These are phyloP conservation scores for Excalfactoria chinensis DNA, from an alignment of 2,113 vertebrate genomes.

Conservation along the genomic window DNA sequence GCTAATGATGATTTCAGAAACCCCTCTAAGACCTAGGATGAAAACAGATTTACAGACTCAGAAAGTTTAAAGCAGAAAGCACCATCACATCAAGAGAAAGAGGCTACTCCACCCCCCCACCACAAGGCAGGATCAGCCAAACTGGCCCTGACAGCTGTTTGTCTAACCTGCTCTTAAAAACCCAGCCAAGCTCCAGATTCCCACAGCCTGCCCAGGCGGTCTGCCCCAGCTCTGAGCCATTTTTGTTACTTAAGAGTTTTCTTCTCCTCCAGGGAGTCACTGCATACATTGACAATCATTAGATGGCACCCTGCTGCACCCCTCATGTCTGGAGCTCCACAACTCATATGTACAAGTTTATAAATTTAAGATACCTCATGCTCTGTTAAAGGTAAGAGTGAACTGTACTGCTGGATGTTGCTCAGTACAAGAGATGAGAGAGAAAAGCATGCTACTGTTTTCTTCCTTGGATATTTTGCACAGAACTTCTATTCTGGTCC, in stretches of 20 bases:
- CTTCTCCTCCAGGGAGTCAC: neutral
- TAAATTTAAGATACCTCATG: accelerated
- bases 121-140: constrained; percentile 46
- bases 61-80: constrained; percentile 51
- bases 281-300: neutral
- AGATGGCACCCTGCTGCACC: neutral
- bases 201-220: neutral
- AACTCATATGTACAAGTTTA: neutral
- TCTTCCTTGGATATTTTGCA: neutral
- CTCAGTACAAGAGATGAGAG: neutral
- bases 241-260: neutral
- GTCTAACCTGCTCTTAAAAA: constrained; percentile 42
- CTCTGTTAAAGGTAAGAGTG: neutral
- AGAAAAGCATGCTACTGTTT: neutral
- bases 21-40: constrained; percentile 41
- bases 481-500: neutral
- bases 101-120: constrained; percentile 15
- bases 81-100: neutral
- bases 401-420: neutral
- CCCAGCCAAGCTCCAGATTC: neutral
- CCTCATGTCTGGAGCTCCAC: accelerated
- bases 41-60: constrained; percentile 53
- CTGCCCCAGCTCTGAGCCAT: neutral
- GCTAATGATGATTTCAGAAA: constrained; percentile 54
- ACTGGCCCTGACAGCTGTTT: constrained; percentile 40